Percentiles rank a stretch among this genome's conserved stretches.
Evolutionary conservation across 2,113 vertebrate genomes (phyloP).

Genomic region (Leucopternis melanops): DNA sequence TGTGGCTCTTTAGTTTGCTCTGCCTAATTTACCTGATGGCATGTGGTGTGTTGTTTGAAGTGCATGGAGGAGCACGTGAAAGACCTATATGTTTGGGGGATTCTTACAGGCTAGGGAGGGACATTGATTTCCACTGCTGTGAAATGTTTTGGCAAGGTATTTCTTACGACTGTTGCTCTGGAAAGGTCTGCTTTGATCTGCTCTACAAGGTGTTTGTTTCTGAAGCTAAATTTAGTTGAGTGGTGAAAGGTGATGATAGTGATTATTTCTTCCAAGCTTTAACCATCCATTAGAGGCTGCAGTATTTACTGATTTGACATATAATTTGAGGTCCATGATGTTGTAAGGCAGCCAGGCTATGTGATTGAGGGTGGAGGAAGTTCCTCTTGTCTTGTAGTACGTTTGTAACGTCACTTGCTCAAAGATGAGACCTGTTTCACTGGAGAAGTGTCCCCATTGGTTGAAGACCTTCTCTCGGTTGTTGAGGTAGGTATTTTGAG

Average conservation of each 20-base stretch:
- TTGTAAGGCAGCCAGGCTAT: background rate
- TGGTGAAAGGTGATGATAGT: background rate
- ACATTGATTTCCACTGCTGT: background rate
- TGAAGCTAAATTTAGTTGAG: background rate
- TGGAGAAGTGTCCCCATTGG: background rate
- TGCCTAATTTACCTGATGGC: background rate
- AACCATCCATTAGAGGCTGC: constrained; percentile 12
- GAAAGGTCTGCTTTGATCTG: background rate
- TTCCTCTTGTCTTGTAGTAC: background rate
- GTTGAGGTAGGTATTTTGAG: background rate
- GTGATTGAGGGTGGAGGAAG: background rate
- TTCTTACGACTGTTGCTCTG: background rate
- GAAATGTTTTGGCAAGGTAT: background rate
- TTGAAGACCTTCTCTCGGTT: background rate
- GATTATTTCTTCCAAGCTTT: constrained; percentile 18
- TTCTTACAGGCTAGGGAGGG: background rate
- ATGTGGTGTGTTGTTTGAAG: background rate
- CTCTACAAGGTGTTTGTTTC: background rate
- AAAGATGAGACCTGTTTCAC: background rate
- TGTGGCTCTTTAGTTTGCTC: background rate
- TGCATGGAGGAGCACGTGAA: background rate
- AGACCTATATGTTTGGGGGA: background rate
- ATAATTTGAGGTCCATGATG: background rate
- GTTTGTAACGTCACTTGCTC: background rate
- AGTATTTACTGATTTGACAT: background rate